Base-by-base conservation (phyloP, 2,888 invertebrate species). In the Cataglyphis altisquamis region DNA sequence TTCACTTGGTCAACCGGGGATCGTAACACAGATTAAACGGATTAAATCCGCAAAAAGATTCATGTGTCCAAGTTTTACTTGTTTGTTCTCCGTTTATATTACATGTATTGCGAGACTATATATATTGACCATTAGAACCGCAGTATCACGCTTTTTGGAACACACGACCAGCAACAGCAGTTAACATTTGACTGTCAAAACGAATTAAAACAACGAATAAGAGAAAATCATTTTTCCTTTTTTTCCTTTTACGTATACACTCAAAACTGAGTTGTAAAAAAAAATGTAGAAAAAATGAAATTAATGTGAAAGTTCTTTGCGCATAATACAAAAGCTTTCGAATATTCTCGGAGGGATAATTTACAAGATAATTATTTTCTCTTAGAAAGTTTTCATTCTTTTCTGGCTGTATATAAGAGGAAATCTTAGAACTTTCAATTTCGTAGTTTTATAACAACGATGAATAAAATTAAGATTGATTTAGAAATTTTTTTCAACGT, bases 241-340 rank as follows among this genome's bases (percentile, higher is more conserved):
- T 25, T 73, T 55, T 8, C 66, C 15, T 39, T 57, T 29, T 41
- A 41, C 15, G 1, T 55, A 39, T 29, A 0, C 6, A 32, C 0
- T 62, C n/a, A 15, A 64, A 45, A 60, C 25, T 25, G 15, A 48
- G 0, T 63, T 48, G 32, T 48, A 36, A 75, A 36, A 63, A 63
- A 15, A 52, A 66, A 67, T 67, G 32, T 45, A 63, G 25, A 4
- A 8, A 45, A 75, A 18, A 9, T 36, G 15, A 74, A 63, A 63
- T 74, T 74, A 36, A 75, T 64, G 4, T 6, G 48, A 74, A 5
- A 64, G 48, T 48, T 75, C 4, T 32, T 15, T 74, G 41, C 18
- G 32, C n/a, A 70, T 32, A 21, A n/a, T 25, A 52, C 15, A 39
- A 67, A 29, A 55, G 29, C 29, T 66, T 39, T 29, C 66, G 29